phyloP scores from a whole-genome alignment of 2,113 vertebrate genomes.

The Casuarius casuarius region DNA sequence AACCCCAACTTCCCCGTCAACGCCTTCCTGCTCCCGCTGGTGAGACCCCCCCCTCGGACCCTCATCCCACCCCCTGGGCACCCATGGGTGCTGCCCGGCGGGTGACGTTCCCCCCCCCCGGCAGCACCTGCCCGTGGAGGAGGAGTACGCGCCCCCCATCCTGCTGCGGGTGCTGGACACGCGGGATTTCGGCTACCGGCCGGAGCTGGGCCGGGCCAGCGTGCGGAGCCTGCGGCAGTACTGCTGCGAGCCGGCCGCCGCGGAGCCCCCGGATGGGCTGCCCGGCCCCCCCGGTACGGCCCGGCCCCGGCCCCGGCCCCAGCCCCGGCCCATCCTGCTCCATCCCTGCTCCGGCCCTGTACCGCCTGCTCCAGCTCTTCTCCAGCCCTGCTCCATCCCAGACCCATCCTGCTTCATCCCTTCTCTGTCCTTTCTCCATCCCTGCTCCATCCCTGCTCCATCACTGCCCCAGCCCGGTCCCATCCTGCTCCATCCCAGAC shows the following conservation, averaged over 20 bases:
- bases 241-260: conserved; percentile 45
- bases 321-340: too few species aligned
- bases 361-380: neutral
- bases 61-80: too few species aligned
- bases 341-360: too few species aligned
- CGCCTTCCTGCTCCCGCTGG: conserved; percentile 63
- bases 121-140: conserved; percentile 67
- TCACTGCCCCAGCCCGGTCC: neutral
- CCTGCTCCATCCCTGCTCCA: neutral
- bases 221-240: conserved; percentile 50
- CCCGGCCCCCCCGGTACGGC: fast-evolving
- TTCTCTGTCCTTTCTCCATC: neutral
- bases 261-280: fast-evolving
- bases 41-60: neutral
- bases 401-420: neutral
- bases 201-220: conserved; percentile 59
- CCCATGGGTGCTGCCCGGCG: neutral
- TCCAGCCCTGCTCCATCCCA: neutral
- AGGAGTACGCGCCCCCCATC: conserved; percentile 52
- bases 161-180: conserved; percentile 70
- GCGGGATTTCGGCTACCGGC: conserved; percentile 27
- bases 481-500: neutral
- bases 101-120: neutral
- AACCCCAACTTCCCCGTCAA: conserved; percentile 75
- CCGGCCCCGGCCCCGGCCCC: too few species aligned